Evolutionary conservation across 2,888 invertebrate genomes (phyloP).

Genomic region (Platycheirus albimanus): DNA sequence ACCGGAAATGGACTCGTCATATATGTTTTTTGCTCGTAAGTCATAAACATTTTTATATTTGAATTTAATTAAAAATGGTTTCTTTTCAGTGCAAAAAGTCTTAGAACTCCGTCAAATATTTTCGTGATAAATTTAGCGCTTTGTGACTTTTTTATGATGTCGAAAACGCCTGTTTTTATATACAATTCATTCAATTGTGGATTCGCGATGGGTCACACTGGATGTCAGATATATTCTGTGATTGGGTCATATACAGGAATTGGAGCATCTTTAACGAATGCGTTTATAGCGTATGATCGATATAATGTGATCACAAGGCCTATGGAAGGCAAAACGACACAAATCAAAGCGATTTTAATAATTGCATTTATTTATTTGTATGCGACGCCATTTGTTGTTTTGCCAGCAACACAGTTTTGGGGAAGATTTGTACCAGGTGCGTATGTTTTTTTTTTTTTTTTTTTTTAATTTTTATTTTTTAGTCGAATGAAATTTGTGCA

Average conservation of each 20-base stretch:
- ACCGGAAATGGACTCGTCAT: constrained; percentile 93
- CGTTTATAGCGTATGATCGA: constrained; percentile 93
- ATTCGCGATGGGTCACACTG: constrained; percentile 88
- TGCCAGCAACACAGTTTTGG: constrained; percentile 92
- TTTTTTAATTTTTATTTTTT: no score
- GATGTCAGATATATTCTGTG: constrained; percentile 90
- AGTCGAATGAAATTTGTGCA: no score
- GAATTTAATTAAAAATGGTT: background rate
- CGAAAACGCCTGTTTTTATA: constrained; percentile 88
- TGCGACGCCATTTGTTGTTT: constrained; percentile 90
- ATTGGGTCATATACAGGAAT: constrained; percentile 92
- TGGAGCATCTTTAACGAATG: constrained; percentile 91
- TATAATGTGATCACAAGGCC: constrained; percentile 91
- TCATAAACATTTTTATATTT: no score
- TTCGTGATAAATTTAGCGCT: constrained; percentile 92
- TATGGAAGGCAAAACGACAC: constrained; percentile 91
- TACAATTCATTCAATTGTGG: constrained; percentile 90
- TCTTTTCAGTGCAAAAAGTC: constrained; percentile 79
- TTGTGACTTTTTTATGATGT: constrained; percentile 94
- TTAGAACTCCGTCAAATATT: constrained; percentile 89
- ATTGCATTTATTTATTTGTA: constrained; percentile 89
- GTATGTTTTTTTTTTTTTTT: constrained; percentile 30
- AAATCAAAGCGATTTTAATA: constrained; percentile 91
- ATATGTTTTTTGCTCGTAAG: constrained; percentile 88
- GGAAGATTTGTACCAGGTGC: constrained; percentile 90